Base-by-base conservation (phyloP, 2,888 invertebrate genomes). In the Morpho deidamia region DNA sequence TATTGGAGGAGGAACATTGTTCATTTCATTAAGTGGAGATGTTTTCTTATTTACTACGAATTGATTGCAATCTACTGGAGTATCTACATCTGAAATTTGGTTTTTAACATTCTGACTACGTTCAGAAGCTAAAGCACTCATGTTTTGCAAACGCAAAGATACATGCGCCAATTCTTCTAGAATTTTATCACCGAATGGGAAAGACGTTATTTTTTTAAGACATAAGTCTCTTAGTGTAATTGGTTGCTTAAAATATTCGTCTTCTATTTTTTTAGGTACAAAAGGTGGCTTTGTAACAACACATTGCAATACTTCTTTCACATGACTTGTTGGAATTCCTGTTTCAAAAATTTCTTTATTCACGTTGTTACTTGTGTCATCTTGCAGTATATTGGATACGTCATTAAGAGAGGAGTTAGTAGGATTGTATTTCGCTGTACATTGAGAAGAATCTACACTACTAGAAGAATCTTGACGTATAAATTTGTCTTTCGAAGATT, bases 181-280 rank as follows among this genome's bases (percentile, higher is more conserved):
- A 61, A 95, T 91, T 68, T 92, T 92, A 14, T 90, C 83, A 46
- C 95, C 95, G 71, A 91, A 94, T 4, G 95, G 95, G 72, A 94
- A 87, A 7, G 92, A 88, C 11, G 93, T 84, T 8, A 95, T 88
- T 61, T 86, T 92, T 64, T 89, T 90, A 39, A 95, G 87, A 72
- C 94, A 94, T 37, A 94, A 76, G 64, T 94, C 92, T 65, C 91
- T 91, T 52, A 95, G 76, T 34, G 91, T 82, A 46, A 82, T 81
- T 0, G 93, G 91, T 56, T 79, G 66, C 8, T 40, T 43, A 61
- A 65, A 11, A 50, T 59, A 47, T 8, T 11, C 11, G 43, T 45
- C 11, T 10, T 47, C 42, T n/a, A 14, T 8, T 40, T 45, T 35
- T 23, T 39, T 40, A 39, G 32, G 40, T 9, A 8, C 9, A 9